Conservation (phyloP, 1,140 invertebrate species). For the Camponotus pennsylvanicus region DNA sequence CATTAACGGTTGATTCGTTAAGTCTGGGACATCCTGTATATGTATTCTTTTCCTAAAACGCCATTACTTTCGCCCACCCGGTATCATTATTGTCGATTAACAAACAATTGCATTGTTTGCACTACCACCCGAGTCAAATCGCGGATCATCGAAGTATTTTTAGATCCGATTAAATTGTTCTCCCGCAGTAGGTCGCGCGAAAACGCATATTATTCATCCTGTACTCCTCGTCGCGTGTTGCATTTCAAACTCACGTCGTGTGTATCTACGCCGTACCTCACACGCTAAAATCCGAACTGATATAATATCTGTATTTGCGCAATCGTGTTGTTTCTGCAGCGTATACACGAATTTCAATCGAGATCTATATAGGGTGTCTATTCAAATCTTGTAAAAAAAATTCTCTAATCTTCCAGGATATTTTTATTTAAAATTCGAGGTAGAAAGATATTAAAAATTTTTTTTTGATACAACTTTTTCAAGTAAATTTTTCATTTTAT, state of each 20-base stretch:
- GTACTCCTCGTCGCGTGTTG: not conserved
- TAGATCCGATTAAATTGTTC: constrained; percentile 30
- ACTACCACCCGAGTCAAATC: not conserved
- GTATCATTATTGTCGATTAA: not conserved
- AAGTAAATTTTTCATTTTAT: too few species aligned
- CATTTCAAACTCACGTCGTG: not conserved
- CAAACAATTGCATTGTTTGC: constrained; percentile 14
- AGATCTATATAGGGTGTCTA: not conserved
- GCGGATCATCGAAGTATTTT: constrained; percentile 35
- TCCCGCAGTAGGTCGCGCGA: not conserved
- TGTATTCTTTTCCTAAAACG: not conserved
- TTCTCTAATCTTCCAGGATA: too few species aligned
- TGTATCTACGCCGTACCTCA: not conserved
- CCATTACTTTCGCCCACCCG: not conserved
- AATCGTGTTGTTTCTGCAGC: not conserved
- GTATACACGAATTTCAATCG: not conserved
- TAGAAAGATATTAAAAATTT: too few species aligned
- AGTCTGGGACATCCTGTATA: not conserved
- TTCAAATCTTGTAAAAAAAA: too few species aligned
- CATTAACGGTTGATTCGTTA: too few species aligned
- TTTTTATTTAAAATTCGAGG: too few species aligned
- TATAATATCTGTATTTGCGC: constrained; percentile 40
- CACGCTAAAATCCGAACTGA: constrained; percentile 13
- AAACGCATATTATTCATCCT: constrained; percentile 22
- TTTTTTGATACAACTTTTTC: too few species aligned